Percentiles rank a stretch among this genome's conserved stretches.
Evolutionary conservation across 2,888 invertebrate genomes (phyloP).

Genomic region (Drosophila paramelanica): DNA sequence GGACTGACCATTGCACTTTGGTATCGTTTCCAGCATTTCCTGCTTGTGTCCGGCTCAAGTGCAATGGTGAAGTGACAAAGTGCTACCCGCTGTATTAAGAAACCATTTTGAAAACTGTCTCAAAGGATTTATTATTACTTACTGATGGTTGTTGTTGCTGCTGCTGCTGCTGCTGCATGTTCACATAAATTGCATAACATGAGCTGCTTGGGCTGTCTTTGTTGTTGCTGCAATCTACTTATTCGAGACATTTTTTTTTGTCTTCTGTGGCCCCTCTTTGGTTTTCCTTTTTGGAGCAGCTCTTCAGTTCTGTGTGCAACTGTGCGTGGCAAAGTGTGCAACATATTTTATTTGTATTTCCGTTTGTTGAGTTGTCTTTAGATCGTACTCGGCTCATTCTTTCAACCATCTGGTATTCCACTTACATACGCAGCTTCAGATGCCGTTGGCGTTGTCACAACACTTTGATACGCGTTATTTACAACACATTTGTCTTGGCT

Average conservation of each 20-base stretch:
- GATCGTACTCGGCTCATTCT: not conserved
- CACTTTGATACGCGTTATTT: slow-evolving; percentile 71
- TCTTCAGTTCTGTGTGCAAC: slow-evolving; percentile 43
- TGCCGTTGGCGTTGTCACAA: slow-evolving; percentile 63
- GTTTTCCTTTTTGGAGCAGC: slow-evolving; percentile 5
- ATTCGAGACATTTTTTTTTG: slow-evolving; percentile 20
- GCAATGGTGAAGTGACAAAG: slow-evolving; percentile 58
- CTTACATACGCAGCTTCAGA: slow-evolving; percentile 36
- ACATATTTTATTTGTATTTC: slow-evolving; percentile 72
- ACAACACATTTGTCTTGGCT: slow-evolving; percentile 75
- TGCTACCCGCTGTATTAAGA: slow-evolving; percentile 54
- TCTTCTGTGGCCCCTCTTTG: not conserved
- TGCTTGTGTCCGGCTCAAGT: slow-evolving; percentile 46
- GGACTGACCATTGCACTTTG: slow-evolving; percentile 32
- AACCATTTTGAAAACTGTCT: slow-evolving; percentile 58
- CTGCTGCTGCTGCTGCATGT: slow-evolving; percentile 5
- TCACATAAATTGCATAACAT: slow-evolving; percentile 54
- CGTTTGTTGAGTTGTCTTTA: slow-evolving; percentile 35
- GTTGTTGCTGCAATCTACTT: slow-evolving; percentile 47
- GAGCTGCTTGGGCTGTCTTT: slow-evolving; percentile 24
- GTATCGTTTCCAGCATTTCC: slow-evolving; percentile 46
- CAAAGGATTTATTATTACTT: slow-evolving; percentile 64
- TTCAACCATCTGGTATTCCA: slow-evolving; percentile 20
- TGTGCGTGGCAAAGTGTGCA: slow-evolving; percentile 64
- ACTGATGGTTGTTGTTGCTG: slow-evolving; percentile 32